Percentiles rank a stretch among this genome's conserved stretches.
phyloP scores from a whole-genome alignment of 2,888 invertebrate species.

The Caenorhabditis zanzibari region DNA sequence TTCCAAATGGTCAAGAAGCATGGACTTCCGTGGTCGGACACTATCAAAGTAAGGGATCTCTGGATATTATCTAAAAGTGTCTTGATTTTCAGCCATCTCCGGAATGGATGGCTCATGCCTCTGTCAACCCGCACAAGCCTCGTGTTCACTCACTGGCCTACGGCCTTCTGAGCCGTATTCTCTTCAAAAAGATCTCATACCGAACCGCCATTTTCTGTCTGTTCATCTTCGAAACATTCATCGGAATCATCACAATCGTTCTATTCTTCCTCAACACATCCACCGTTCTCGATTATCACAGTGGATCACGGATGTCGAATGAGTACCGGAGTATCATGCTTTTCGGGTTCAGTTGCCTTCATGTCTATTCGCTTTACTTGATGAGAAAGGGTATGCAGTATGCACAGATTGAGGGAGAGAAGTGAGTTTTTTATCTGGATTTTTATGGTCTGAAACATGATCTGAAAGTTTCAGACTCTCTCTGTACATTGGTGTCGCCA shows the following conservation, averaged over 20 bases:
- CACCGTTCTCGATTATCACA: not conserved
- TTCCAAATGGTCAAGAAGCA: conserved; percentile 58
- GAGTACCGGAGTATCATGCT: conserved; percentile 68
- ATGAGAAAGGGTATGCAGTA: conserved; percentile 58
- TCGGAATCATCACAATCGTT: conserved; percentile 40
- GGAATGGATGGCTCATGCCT: conserved; percentile 70
- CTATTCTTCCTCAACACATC: conserved; percentile 62
- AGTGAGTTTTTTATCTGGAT: conserved; percentile 14
- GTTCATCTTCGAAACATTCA: conserved; percentile 64
- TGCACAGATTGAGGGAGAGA: conserved; percentile 32
- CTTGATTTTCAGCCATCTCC: conserved; percentile 47
- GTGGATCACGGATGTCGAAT: conserved; percentile 32
- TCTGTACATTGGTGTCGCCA: conserved; percentile 73
- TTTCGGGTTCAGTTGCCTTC: conserved; percentile 59
- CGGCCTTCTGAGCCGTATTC: conserved; percentile 61
- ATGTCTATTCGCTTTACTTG: conserved; percentile 61
- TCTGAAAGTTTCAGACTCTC: conserved; percentile 52
- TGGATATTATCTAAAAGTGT: no score
- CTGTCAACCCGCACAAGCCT: conserved; percentile 65
- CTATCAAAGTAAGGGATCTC: conserved; percentile 35
- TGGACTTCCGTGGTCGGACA: conserved; percentile 51
- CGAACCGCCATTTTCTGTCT: conserved; percentile 51
- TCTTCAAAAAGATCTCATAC: conserved; percentile 39
- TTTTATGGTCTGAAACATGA: not conserved
- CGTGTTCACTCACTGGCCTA: conserved; percentile 69